Evolutionary conservation across 2,888 invertebrate genomes (phyloP).

Genomic region (Ophion slaviceki): DNA sequence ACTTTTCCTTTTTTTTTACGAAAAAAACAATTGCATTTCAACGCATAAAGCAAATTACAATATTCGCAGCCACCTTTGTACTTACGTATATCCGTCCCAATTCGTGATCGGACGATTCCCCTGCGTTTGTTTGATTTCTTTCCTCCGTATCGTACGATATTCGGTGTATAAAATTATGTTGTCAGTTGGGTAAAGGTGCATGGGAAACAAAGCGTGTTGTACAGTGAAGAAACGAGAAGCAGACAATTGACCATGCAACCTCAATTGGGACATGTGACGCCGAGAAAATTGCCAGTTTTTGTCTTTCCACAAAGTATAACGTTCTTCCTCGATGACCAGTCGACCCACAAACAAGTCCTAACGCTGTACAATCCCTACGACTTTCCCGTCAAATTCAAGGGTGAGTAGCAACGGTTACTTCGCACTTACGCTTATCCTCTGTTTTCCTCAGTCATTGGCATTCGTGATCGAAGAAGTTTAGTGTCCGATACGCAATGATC

Average conservation of each 20-base stretch:
- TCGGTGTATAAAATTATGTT: neutral
- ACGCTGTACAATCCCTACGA: constrained; percentile 95
- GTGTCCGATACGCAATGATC: too few relatives aligned
- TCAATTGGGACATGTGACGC: constrained; percentile 58
- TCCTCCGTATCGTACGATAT: neutral
- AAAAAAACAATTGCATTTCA: constrained; percentile 5
- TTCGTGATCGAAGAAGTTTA: too few relatives aligned
- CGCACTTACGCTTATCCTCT: too few relatives aligned
- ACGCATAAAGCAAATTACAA: constrained; percentile 27
- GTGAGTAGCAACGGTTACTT: constrained; percentile 83
- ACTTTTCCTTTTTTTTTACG: neutral
- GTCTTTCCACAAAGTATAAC: constrained; percentile 91
- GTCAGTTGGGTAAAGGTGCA: constrained; percentile 36
- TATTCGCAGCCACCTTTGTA: constrained; percentile 36
- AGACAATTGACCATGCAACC: constrained; percentile 54
- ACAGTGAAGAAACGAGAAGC: neutral
- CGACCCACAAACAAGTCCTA: constrained; percentile 91
- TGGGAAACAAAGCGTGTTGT: constrained; percentile 38
- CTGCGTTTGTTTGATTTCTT: neutral
- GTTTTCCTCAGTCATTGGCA: too few relatives aligned
- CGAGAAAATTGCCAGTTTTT: constrained; percentile 90
- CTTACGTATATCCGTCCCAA: constrained; percentile 9
- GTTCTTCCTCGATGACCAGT: constrained; percentile 90
- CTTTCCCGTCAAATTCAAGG: constrained; percentile 91
- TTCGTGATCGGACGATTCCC: neutral